These are phyloP conservation scores for Diadumene lineata DNA, from an alignment of 92 coral and sea anemone species.

Conservation along the genomic window DNA sequence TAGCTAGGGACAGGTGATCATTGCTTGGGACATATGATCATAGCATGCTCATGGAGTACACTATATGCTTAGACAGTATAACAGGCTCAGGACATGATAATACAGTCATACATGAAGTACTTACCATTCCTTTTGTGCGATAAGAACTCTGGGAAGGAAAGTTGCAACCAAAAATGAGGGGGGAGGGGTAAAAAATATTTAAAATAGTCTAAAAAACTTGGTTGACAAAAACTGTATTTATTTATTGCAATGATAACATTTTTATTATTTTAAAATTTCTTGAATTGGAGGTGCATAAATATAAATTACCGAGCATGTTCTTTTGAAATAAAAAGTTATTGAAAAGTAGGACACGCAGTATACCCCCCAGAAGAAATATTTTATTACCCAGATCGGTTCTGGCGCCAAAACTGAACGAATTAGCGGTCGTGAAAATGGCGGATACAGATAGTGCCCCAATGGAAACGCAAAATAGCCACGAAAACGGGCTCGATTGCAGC, in stretches of 20 bases:
- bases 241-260: too few relatives aligned
- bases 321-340: too few relatives aligned
- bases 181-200: slow-evolving; percentile 7
- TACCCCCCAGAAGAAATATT: not conserved
- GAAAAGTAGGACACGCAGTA: not conserved
- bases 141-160: slow-evolving; percentile 17
- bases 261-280: too few relatives aligned
- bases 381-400: slow-evolving; percentile 16
- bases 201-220: too few relatives aligned
- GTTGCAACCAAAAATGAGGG: not conserved
- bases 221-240: too few relatives aligned
- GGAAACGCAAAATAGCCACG: slow-evolving; percentile 23
- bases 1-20: too few relatives aligned
- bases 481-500: slow-evolving; percentile 47
- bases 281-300: too few relatives aligned
- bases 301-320: too few relatives aligned
- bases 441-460: slow-evolving; percentile 33
- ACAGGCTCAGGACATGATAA: not conserved
- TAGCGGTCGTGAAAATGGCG: slow-evolving; percentile 56
- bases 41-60: too few relatives aligned
- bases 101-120: too few relatives aligned
- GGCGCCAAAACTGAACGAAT: slow-evolving; percentile 86
- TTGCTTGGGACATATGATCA: too few relatives aligned
- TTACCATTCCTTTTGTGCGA: not conserved
- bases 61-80: too few relatives aligned